phyloP scores from a whole-genome alignment of 2,888 invertebrate genomes.

The Drepanosiphum platanoidis region DNA sequence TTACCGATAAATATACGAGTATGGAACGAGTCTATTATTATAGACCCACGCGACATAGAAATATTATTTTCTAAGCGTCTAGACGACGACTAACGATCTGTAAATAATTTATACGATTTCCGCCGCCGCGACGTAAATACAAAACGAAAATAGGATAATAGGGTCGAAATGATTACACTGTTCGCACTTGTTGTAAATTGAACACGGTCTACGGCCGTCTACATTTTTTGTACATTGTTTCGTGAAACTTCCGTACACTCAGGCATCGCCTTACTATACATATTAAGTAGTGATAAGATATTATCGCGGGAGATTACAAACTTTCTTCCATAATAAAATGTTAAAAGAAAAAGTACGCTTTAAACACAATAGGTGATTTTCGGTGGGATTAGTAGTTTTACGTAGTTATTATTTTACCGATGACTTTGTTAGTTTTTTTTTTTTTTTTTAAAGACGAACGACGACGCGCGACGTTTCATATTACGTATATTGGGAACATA shows the following conservation, averaged over 20 bases:
- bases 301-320: too few relatives aligned
- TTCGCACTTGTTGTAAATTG: neutral
- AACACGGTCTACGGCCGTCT: neutral
- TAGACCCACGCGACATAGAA: neutral
- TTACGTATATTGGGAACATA: too few relatives aligned
- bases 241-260: neutral
- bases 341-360: too few relatives aligned
- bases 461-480: too few relatives aligned
- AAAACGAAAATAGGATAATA: neutral
- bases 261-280: neutral
- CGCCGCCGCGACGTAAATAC: neutral
- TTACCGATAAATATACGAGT: neutral
- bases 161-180: neutral
- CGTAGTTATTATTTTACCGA: too few relatives aligned
- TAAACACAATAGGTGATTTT: too few relatives aligned
- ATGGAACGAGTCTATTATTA: too few relatives aligned
- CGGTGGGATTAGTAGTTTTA: too few relatives aligned
- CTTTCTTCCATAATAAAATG: too few relatives aligned
- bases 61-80: neutral
- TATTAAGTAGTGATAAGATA: neutral
- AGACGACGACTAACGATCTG: slow-evolving; percentile 5
- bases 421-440: too few relatives aligned
- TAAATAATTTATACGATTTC: slow-evolving; percentile 1
- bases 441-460: too few relatives aligned
- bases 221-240: neutral